Base-by-base conservation (phyloP, 2,113 vertebrate genomes). In the Climacteris rufus region DNA sequence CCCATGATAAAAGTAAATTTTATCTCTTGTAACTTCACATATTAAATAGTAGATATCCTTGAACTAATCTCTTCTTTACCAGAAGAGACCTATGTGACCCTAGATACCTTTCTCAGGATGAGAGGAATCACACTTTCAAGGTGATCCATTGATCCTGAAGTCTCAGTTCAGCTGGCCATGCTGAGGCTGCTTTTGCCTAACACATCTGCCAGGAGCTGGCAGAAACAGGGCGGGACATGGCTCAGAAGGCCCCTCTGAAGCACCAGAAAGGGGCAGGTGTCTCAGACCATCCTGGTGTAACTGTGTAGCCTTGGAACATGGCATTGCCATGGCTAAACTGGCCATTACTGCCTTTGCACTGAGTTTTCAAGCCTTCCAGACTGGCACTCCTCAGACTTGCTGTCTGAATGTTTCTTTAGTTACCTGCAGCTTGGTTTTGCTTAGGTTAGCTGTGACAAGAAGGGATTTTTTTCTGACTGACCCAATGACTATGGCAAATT, bases 261-360 rank as follows among this genome's bases (percentile, higher is more conserved):
- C 1, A 4, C 40, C 37, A 72, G 59, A 39, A n/a, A 64, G 10
- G 23, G 9, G 4, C 6, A 17, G 44, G 1, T 30, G 10, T 50
- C 20, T n/a, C 49, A 23, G 33, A 17, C 7, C 7, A 3, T 35
- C 20, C 37, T 52, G 13, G 28, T 60, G 6, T 23, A 77, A 40
- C 6, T 10, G 13, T 2, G 0, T 16, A 64, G 45, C 30, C 33
- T 21, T 90, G 35, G 22, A 28, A 31, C 5, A 13, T 16, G 24
- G 10, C 21, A 25, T 8, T 84, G 45, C 17, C 27, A 17, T 13
- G 14, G 9, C 23, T 47, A 37, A 69, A 54, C 13, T 35, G 35
- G 2, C 8, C 9, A 1, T 33, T 28, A 20, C 23, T 15, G 18
- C 8, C 13, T 60, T 64, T n/a, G n/a, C 5, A 37, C 0, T 1